Conservation (phyloP, 2,888 invertebrate species). For the Pinctada fucata region DNA sequence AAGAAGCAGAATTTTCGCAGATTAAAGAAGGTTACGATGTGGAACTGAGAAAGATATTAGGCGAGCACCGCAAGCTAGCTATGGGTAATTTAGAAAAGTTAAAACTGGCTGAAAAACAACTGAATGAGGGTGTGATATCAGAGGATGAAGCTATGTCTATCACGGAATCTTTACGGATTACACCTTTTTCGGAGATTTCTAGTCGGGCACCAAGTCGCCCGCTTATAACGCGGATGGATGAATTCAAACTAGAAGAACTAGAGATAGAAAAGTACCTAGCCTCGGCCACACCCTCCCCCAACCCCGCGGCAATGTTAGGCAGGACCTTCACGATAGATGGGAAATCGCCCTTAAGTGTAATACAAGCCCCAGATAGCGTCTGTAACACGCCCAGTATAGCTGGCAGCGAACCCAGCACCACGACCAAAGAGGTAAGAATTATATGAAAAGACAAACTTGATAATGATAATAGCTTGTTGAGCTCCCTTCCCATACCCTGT, state of each 20-base stretch:
- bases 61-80: slow-evolving; percentile 67
- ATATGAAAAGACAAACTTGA: too few species aligned
- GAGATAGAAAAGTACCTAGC: slow-evolving; percentile 56
- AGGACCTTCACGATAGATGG: slow-evolving; percentile 24
- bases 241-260: slow-evolving; percentile 52
- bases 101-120: slow-evolving; percentile 64
- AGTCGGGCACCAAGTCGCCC: slow-evolving; percentile 56
- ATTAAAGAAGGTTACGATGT: slow-evolving; percentile 64
- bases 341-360: slow-evolving; percentile 18
- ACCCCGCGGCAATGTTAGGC: slow-evolving; percentile 17
- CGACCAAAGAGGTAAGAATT: slow-evolving; percentile 6
- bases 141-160: slow-evolving; percentile 56
- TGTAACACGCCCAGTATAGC: background rate
- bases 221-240: slow-evolving; percentile 47
- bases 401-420: slow-evolving; percentile 1
- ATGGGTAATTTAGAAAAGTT: slow-evolving; percentile 67
- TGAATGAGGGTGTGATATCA: slow-evolving; percentile 58
- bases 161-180: slow-evolving; percentile 25
- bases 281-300: slow-evolving; percentile 55
- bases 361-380: slow-evolving; percentile 1
- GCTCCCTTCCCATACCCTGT: too few species aligned
- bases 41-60: slow-evolving; percentile 62
- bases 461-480: too few species aligned
- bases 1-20: slow-evolving; percentile 59
- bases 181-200: slow-evolving; percentile 39